These are phyloP conservation scores for Cydia splendana DNA, from an alignment of 1,140 invertebrate species.

Conservation along the genomic window DNA sequence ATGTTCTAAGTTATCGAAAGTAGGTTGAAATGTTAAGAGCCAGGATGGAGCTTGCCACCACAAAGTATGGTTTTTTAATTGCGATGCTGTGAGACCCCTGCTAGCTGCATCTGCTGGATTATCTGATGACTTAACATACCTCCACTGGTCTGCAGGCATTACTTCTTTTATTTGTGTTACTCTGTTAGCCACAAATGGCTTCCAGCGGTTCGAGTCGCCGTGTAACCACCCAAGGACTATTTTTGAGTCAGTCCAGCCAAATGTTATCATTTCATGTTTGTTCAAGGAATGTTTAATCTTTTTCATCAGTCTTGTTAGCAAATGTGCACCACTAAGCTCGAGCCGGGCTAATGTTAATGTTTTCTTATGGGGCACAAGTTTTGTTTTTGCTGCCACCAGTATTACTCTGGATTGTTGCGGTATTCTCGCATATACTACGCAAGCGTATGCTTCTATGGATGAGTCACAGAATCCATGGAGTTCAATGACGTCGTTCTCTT, in stretches of 20 bases:
- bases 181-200: too few species aligned
- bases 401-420: constrained; percentile 30
- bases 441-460: constrained; percentile 38
- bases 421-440: constrained; percentile 43
- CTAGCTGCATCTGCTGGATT: constrained; percentile 51
- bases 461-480: constrained; percentile 40
- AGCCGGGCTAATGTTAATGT: constrained; percentile 64
- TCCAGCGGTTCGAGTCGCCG: constrained; percentile 30
- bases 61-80: constrained; percentile 37
- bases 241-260: constrained; percentile 34
- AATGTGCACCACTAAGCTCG: constrained; percentile 68
- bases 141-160: constrained; percentile 40
- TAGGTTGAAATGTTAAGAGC: neutral
- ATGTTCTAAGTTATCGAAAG: too few species aligned
- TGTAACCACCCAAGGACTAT: constrained; percentile 15
- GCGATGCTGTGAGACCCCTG: constrained; percentile 37
- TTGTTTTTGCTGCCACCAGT: constrained; percentile 57
- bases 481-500: constrained; percentile 34
- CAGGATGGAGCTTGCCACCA: constrained; percentile 45
- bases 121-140: constrained; percentile 43
- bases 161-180: constrained; percentile 52
- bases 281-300: constrained; percentile 39
- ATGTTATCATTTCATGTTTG: constrained; percentile 32
- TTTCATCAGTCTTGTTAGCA: constrained; percentile 55
- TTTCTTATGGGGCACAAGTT: constrained; percentile 68